phyloP scores from a whole-genome alignment of 2,113 vertebrate species.

The Phrynosoma platyrhinos region DNA sequence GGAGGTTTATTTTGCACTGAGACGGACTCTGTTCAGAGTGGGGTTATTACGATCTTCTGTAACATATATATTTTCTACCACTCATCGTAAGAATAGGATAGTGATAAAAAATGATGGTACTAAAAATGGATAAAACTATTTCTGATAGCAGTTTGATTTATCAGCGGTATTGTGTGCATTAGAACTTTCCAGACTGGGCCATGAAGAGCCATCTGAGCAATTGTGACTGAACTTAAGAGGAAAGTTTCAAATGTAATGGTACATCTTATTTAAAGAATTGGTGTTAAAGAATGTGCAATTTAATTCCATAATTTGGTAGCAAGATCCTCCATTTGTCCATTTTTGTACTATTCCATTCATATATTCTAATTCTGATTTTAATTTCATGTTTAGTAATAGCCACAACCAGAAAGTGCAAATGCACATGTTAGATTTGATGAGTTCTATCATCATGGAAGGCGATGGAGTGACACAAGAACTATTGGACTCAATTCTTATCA shows the following conservation, averaged over 20 bases:
- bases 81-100: not conserved
- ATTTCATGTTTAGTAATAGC: conserved; percentile 87
- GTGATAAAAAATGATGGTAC: not conserved
- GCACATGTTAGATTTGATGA: conserved; percentile 99
- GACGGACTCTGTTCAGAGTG: not conserved
- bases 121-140: not conserved
- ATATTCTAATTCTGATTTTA: conserved; percentile 7
- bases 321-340: conserved; percentile 1
- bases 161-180: not conserved
- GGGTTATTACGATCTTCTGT: not conserved
- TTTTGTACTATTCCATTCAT: not conserved
- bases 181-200: no score
- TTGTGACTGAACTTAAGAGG: not conserved
- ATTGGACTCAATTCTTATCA: conserved; percentile 98
- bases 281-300: not conserved
- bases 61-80: not conserved
- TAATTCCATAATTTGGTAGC: not conserved
- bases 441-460: conserved; percentile 99
- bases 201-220: no score
- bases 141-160: not conserved
- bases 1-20: not conserved
- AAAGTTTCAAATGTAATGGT: not conserved
- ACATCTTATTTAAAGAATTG: not conserved
- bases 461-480: conserved; percentile 98
- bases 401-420: conserved; percentile 99